Evolutionary conservation across 2,888 invertebrate species (phyloP), one percentile per base, ranked within the genome.

Genomic region (Augochlorella aurata): DNA sequence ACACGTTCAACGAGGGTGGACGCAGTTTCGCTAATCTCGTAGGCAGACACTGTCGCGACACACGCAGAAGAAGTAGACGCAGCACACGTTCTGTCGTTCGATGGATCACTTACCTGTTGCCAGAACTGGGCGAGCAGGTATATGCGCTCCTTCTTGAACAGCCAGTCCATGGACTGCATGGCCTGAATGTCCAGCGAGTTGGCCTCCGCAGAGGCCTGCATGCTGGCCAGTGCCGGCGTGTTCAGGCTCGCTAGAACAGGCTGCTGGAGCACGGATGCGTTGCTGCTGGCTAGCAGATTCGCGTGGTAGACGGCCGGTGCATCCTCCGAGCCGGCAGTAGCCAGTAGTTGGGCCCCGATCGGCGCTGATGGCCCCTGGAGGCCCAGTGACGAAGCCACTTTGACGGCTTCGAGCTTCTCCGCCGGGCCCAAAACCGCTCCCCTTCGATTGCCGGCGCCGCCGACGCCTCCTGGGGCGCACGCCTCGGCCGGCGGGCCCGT

Each of bases 81-180:
- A 65, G 14, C n/a, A 21, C 45, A 68, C 21, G 68, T 68, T 49
- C 38, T 61, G 61, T 61, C 18, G 61, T 47, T 29, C 61, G 77
- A 45, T 52, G 45, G 72, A 38, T 8, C 69, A 88, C 96, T 96
- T 95, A 98, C 98, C 97, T 98, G 98, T 97, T 98, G 98, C 98
- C 98, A 98, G 95, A 98, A 98, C 95, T 98, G 98, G 94, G 97
- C 97, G 94, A 98, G 96, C 94, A 98, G 95, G 95, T 97, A 98
- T 95, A 98, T 97, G 95, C 97, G 96, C 95, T 98, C 98, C 95
- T 98, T 98, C 96, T 98, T 98, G 96, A 98, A 98, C 94, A 98
- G 96, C 98, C 98, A 98, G 96, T 98, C 98, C 98, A 98, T 97
- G 94, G 97, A 97, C 96, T 97, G 97, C 96, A 97, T 97, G 95